A percentile compares a stretch with the other conserved stretches of the same genome.
phyloP scores from a whole-genome alignment of 2,888 invertebrate species.

The Conchocele bisecta region DNA sequence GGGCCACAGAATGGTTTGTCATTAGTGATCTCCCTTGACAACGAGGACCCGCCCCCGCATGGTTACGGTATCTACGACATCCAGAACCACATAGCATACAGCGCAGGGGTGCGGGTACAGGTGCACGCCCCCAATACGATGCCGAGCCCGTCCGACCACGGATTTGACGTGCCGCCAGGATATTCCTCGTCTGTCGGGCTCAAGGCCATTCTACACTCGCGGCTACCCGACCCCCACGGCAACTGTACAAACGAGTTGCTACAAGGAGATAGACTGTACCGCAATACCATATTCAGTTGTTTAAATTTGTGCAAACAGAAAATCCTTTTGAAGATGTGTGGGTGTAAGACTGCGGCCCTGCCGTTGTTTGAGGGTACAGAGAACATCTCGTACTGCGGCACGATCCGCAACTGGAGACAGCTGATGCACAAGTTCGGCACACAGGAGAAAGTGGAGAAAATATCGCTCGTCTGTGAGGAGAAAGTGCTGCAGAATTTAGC shows the following conservation, averaged over 20 bases:
- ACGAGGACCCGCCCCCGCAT: constrained; percentile 74
- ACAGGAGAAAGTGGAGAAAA: constrained; percentile 55
- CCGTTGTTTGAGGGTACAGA: constrained; percentile 61
- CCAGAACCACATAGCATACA: constrained; percentile 75
- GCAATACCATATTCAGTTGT: constrained; percentile 77
- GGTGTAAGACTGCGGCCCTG: constrained; percentile 75
- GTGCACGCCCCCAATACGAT: constrained; percentile 79
- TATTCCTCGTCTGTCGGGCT: constrained; percentile 78
- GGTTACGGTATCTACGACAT: constrained; percentile 75
- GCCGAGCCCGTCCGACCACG: constrained; percentile 79
- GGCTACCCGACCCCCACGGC: constrained; percentile 72
- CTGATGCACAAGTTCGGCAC: constrained; percentile 39
- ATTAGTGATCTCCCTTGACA: constrained; percentile 77
- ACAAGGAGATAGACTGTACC: constrained; percentile 59
- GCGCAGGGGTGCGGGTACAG: constrained; percentile 78
- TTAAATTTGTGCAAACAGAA: constrained; percentile 76
- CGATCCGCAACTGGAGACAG: constrained; percentile 70
- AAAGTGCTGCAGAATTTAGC: constrained; percentile 65
- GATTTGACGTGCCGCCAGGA: constrained; percentile 79
- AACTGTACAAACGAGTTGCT: constrained; percentile 74
- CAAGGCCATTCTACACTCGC: constrained; percentile 71
- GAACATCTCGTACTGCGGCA: constrained; percentile 73
- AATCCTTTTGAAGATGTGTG: constrained; percentile 71
- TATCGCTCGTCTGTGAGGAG: constrained; percentile 69
- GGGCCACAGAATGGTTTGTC: constrained; percentile 79